Base-by-base conservation (phyloP, 1,140 invertebrate species). In the Drosophila varians region DNA sequence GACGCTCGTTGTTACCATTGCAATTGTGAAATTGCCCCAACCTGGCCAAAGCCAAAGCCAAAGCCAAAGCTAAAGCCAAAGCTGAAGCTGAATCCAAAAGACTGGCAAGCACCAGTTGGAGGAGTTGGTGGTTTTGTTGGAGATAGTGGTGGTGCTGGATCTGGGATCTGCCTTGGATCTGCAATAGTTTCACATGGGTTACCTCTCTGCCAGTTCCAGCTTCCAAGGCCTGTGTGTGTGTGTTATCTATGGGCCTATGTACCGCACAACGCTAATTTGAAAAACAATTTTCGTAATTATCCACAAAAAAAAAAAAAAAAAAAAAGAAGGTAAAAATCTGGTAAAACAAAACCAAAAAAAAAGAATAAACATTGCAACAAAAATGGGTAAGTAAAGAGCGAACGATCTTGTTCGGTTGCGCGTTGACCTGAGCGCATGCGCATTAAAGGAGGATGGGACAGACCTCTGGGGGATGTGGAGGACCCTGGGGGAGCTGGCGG, bases 221-320 rank as follows among this genome's bases (percentile, higher is more conserved):
- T 58, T 53, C 43, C 40, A 23, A 58, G 18, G 42, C 51, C 45
- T 65, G 58, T 86, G 57, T 82, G 75, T 65, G 58, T 86, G 57
- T 82, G 75, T 89, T 88, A 88, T 88, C 78, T 88, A 78, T 86
- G 72, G 76, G 74, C 53, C 68, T 86, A 76, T 88, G 78, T 88
- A 89, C 79, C 79, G 70, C 78, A 89, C 86, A 89, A 86, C 80
- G 82, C 86, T 89, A 89, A 89, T 89, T 89, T 89, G 84, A 86
- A 73, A 86, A 89, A 89, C 86, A 89, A 89, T 89, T 89, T 89
- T 89, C 86, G 79, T 89, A 89, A 89, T 89, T 89, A 89, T 89
- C 84, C 76, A 73, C 65, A 89, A 80, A 84, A 61, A 42, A 61
- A 54, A 55, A 52, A 66, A 47, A 56, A 43, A 51, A 57, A n/a